Evolutionary conservation across 2,113 vertebrate genomes (phyloP).

Genomic region (Datnioides undecimradiatus): DNA sequence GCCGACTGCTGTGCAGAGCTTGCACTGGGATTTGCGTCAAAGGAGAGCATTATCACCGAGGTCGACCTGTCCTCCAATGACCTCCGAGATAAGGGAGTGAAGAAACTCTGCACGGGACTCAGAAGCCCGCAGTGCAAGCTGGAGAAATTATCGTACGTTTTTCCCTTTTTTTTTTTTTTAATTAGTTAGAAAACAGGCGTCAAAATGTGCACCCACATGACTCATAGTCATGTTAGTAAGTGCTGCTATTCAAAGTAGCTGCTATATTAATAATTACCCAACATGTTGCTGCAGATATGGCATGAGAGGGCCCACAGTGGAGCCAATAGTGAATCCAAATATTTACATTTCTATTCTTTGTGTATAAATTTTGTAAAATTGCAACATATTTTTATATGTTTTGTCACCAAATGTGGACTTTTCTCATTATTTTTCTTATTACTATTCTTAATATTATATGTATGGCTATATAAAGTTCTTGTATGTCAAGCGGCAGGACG

Average conservation of each 20-base stretch:
- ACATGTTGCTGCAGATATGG: too few relatives aligned
- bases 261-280: neutral
- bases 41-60: constrained; percentile 27
- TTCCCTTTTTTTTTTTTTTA: neutral
- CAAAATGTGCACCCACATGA: neutral
- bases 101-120: constrained; percentile 55
- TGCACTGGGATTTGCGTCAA: constrained; percentile 20
- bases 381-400: neutral
- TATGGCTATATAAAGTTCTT: neutral
- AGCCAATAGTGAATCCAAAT: too few relatives aligned
- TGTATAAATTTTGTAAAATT: neutral
- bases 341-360: neutral
- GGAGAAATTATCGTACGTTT: constrained; percentile 63
- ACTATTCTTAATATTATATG: too few relatives aligned
- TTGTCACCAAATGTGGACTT: neutral
- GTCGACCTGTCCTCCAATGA: constrained; percentile 67
- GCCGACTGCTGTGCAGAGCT: constrained; percentile 51
- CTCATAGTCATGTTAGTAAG: neutral
- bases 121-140: constrained; percentile 35
- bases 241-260: neutral
- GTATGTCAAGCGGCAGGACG: neutral
- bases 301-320: too few relatives aligned
- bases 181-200: too few relatives aligned
- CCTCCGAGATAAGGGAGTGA: constrained; percentile 59
- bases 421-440: too few relatives aligned